Evolutionary conservation across 2,888 invertebrate genomes (phyloP).

Genomic region (Dolichomitus sp.): DNA sequence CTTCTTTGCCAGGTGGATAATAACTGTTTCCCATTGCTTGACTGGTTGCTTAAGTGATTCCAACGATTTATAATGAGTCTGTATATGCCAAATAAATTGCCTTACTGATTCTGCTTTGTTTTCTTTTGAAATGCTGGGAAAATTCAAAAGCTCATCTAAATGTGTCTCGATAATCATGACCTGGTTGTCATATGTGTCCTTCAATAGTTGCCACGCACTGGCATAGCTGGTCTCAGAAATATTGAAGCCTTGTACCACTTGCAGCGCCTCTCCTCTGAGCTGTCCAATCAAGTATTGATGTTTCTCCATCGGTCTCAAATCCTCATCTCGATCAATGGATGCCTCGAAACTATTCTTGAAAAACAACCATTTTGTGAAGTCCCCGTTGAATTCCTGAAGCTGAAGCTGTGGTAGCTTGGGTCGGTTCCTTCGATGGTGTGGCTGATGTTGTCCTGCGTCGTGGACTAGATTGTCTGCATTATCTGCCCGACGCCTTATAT

Average conservation of each 20-base stretch:
- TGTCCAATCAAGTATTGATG: conserved; percentile 50
- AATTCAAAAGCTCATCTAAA: conserved; percentile 47
- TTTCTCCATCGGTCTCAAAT: conserved; percentile 47
- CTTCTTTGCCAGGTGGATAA: conserved; percentile 58
- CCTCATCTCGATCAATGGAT: conserved; percentile 30
- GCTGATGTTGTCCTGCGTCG: no score
- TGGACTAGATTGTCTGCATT: no score
- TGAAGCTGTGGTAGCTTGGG: conserved; percentile 47
- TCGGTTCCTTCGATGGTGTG: conserved; percentile 14
- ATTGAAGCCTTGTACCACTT: conserved; percentile 42
- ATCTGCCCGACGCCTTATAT: no score
- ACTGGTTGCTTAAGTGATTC: conserved; percentile 44
- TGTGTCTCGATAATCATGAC: conserved; percentile 56
- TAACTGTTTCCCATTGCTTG: conserved; percentile 48
- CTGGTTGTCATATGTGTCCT: conserved; percentile 42
- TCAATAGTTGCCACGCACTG: conserved; percentile 35
- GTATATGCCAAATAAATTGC: conserved; percentile 54
- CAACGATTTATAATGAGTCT: conserved; percentile 41
- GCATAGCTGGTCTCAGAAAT: conserved; percentile 40
- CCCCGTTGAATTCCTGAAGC: conserved; percentile 51
- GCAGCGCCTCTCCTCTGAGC: conserved; percentile 40
- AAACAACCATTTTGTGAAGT: conserved; percentile 41
- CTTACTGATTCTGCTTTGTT: conserved; percentile 50
- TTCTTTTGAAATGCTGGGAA: conserved; percentile 50
- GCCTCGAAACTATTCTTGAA: conserved; percentile 57